Percentiles rank a stretch among this genome's conserved stretches.
Conservation (phyloP, 2,888 invertebrate species). For the Amblyjoppa proteus region DNA sequence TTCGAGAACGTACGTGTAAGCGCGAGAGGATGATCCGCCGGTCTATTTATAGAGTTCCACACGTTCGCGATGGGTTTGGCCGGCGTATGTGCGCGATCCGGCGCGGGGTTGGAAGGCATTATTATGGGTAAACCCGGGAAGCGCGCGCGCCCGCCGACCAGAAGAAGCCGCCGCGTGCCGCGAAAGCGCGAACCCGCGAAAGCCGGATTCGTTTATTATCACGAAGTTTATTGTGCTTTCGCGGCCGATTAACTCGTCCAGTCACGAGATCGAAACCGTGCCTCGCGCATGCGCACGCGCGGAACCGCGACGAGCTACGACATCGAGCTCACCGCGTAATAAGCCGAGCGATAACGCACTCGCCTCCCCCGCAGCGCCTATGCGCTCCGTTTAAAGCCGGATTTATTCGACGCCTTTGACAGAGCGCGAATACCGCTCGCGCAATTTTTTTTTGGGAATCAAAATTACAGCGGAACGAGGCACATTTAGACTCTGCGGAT, state of each 20-base stretch:
- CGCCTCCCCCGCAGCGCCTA: background rate
- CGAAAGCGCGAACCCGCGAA: conserved; percentile 70
- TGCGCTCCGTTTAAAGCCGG: conserved; percentile 58
- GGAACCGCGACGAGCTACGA: conserved; percentile 13
- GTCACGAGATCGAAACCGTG: conserved; percentile 75
- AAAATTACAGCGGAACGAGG: conserved; percentile 43
- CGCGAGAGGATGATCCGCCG: conserved; percentile 68
- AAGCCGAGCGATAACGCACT: conserved; percentile 22
- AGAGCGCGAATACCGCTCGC: conserved; percentile 18
- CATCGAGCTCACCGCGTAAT: conserved; percentile 40
- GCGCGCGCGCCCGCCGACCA: background rate
- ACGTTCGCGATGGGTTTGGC: conserved; percentile 79
- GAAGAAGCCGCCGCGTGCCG: conserved; percentile 1
- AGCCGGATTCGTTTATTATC: conserved; percentile 82
- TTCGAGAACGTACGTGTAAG: conserved; percentile 62
- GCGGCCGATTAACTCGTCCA: conserved; percentile 82
- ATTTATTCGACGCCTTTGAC: conserved; percentile 65
- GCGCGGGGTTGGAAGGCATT: conserved; percentile 67
- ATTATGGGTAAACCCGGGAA: conserved; percentile 68
- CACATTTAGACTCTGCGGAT: conserved; percentile 33
- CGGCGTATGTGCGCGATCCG: conserved; percentile 69
- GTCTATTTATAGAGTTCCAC: conserved; percentile 82
- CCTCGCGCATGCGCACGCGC: conserved; percentile 22
- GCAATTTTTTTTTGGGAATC: conserved; percentile 23
- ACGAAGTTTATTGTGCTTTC: conserved; percentile 82